Percentiles rank a stretch among this genome's conserved stretches.
These are phyloP conservation scores for Didymodactylos carnosus DNA, from an alignment of 2,888 invertebrate genomes.

Conservation along the genomic window DNA sequence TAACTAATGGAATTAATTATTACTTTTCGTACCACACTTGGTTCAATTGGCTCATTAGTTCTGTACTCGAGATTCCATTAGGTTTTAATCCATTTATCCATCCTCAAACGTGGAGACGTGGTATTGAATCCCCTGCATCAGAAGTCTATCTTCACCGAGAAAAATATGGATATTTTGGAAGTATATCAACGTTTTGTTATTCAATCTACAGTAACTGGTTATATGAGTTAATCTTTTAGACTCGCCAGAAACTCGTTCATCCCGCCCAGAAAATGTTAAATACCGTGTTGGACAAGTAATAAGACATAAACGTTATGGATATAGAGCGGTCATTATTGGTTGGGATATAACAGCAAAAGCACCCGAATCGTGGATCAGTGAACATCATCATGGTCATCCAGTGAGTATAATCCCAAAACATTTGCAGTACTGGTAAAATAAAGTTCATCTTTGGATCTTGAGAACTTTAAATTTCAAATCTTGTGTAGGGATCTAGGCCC, in stretches of 20 bases:
- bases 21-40: constrained; percentile 1
- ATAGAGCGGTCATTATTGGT: constrained; percentile 39
- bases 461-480: too few species aligned
- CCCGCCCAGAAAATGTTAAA: constrained; percentile 32
- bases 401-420: not conserved
- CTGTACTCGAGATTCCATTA: constrained; percentile 3
- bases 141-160: not conserved
- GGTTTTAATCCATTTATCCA: not conserved
- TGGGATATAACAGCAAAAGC: constrained; percentile 36
- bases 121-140: not conserved
- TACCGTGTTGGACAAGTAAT: constrained; percentile 40
- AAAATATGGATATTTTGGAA: not conserved
- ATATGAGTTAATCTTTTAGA: not conserved
- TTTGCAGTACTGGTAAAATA: too few species aligned
- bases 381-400: not conserved
- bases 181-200: too few species aligned
- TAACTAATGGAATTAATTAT: not conserved
- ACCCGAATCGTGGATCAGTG: not conserved
- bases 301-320: constrained; percentile 35
- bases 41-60: constrained; percentile 11
- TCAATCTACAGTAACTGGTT: not conserved
- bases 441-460: too few species aligned
- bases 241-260: constrained; percentile 20
- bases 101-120: not conserved
- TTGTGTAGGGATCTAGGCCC: too few species aligned